phyloP scores from a whole-genome alignment of 2,888 invertebrate genomes.

The Lithophane semibrunnea region DNA sequence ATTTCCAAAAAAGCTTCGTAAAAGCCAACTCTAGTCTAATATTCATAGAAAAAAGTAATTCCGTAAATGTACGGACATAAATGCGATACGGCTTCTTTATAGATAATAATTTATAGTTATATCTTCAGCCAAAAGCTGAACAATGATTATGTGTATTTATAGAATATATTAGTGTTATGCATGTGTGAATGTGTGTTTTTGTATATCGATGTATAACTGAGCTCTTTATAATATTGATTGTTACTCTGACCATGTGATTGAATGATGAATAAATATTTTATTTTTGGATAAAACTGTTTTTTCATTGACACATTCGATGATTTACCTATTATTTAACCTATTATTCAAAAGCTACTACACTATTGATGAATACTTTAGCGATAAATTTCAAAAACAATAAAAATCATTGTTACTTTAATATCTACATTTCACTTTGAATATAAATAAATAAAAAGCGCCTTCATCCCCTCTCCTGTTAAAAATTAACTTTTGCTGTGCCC shows the following conservation, averaged over 20 bases:
- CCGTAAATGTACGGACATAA: neutral
- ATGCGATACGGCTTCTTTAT: neutral
- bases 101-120: neutral
- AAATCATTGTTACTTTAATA: too few relatives aligned
- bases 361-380: too few relatives aligned
- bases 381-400: too few relatives aligned
- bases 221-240: conserved; percentile 73
- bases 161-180: conserved; percentile 45
- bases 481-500: too few relatives aligned
- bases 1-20: neutral
- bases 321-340: too few relatives aligned
- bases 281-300: conserved; percentile 64
- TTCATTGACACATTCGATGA: neutral
- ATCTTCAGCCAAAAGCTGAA: conserved; percentile 1
- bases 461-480: too few relatives aligned
- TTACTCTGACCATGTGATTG: conserved; percentile 75
- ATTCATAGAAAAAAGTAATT: neutral
- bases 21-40: neutral
- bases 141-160: conserved; percentile 29
- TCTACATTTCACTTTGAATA: too few relatives aligned
- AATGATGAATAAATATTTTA: conserved; percentile 77
- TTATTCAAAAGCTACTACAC: too few relatives aligned
- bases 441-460: too few relatives aligned
- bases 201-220: conserved; percentile 67
- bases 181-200: conserved; percentile 64